Base-by-base conservation (phyloP, 1,140 invertebrate species). In the Papilio polytes region DNA sequence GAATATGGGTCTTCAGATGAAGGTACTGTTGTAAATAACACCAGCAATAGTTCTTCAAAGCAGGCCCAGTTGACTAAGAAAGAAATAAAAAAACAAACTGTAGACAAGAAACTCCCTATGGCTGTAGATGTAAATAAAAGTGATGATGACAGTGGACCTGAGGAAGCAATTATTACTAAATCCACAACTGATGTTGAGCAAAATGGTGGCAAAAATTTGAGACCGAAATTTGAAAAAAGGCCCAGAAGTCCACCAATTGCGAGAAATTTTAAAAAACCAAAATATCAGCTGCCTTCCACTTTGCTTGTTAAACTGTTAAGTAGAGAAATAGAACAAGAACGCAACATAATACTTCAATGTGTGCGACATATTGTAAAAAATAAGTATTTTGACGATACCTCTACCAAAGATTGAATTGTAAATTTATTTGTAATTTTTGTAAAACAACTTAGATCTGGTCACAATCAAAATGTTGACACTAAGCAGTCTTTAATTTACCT, bases 331-430 rank as follows among this genome's bases (percentile, higher is more conserved):
- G 88, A 94, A 70, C 96, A 97, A 85, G 97, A 98, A 94, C 93
- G 97, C 82, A 98, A 98, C 93, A 92, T 97, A 31, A 95, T 98
- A 74, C 95, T 97, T 78, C 97, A 98, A 86, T 98, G 97, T 94
- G 95, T 98, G 13, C 96, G 96, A 82, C 96, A 96, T 95, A 96
- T 97, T 78, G 95, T 96, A 48, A 95, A 96, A 83, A 97, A 97
- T 87, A 96, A 97, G 89, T 98, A 96, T 91, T 97, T 97, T 92
- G 84, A 91, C 53, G 85, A 83, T 81, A 46, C 63, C 44, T 63
- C 70, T 70, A 74, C 18, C 74, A 80, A 66, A 44, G 46, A 82
- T 20, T 78, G 8, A 80, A 59, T 53, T 44, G 26, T 9, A 59
- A n/a, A 48, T 31, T 41, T 80, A 18, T n/a, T 70, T 70, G 22